Percentiles rank a stretch among this genome's conserved stretches.
These are phyloP conservation scores for Grus americana DNA, from an alignment of 2,113 vertebrate species.

Conservation along the genomic window DNA sequence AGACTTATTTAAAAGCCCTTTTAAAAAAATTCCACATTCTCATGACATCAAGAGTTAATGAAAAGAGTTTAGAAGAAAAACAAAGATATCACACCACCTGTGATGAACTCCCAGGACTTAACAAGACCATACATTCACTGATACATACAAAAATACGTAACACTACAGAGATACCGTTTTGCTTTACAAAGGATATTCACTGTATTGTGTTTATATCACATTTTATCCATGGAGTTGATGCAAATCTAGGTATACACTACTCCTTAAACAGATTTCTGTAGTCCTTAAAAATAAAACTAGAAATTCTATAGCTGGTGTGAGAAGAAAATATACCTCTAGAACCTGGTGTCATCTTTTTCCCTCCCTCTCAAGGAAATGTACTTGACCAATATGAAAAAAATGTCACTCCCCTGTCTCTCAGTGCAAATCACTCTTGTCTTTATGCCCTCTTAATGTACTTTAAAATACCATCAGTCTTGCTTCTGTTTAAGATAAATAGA, in stretches of 20 bases:
- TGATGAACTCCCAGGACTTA: background rate
- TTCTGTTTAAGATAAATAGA: conserved; percentile 10
- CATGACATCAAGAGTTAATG: accelerated
- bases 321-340: background rate
- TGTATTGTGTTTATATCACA: background rate
- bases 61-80: background rate
- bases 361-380: background rate
- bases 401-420: background rate
- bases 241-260: background rate
- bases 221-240: background rate
- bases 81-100: background rate
- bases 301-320: background rate
- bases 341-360: background rate
- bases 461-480: conserved; percentile 9
- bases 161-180: accelerated
- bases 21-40: background rate
- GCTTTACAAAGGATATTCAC: background rate
- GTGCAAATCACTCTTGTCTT: conserved; percentile 4
- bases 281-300: background rate
- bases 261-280: background rate
- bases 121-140: too few relatives aligned
- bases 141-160: background rate
- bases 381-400: background rate
- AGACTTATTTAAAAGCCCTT: background rate
- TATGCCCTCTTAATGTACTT: conserved; percentile 23